A percentile compares a stretch with the other conserved stretches of the same genome.
These are phyloP conservation scores for Pseudachorutes palmiensis DNA, from an alignment of 1,140 invertebrate genomes.

Conservation along the genomic window DNA sequence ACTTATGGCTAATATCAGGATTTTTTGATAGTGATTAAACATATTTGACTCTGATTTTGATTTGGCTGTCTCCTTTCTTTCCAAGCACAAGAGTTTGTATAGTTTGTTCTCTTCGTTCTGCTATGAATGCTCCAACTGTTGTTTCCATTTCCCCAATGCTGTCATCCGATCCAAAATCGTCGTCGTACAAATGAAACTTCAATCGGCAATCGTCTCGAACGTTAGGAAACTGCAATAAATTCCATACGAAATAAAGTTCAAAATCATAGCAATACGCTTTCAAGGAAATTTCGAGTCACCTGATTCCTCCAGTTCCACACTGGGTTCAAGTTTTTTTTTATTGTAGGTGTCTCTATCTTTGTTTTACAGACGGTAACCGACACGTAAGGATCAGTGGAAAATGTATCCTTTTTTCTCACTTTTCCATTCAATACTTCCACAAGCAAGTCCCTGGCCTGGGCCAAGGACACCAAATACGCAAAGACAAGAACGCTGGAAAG, in stretches of 20 bases:
- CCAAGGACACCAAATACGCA: neutral
- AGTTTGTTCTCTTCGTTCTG: neutral
- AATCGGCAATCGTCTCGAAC: neutral
- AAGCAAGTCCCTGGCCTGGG: neutral
- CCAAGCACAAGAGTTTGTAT: constrained; percentile 1
- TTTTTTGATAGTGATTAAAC: too few relatives aligned
- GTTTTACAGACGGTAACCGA: neutral
- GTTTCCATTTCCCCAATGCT: constrained; percentile 7
- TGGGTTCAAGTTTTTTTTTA: neutral
- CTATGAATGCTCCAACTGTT: neutral
- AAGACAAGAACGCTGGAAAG: neutral
- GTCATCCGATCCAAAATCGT: constrained; percentile 1
- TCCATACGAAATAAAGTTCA: neutral
- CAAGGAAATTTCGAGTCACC: neutral
- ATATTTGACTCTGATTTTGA: neutral
- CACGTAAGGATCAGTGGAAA: constrained; percentile 7
- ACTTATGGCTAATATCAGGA: too few relatives aligned
- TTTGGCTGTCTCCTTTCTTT: neutral
- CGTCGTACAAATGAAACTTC: constrained; percentile 12
- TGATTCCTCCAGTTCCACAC: constrained; percentile 10
- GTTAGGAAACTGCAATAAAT: neutral
- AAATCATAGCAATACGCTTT: constrained; percentile 3
- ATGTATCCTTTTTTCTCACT: neutral
- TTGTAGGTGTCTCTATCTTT: neutral
- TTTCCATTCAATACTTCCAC: neutral